Base-by-base conservation (phyloP, 2,888 invertebrate genomes). In the Ennomos quercinarius region DNA sequence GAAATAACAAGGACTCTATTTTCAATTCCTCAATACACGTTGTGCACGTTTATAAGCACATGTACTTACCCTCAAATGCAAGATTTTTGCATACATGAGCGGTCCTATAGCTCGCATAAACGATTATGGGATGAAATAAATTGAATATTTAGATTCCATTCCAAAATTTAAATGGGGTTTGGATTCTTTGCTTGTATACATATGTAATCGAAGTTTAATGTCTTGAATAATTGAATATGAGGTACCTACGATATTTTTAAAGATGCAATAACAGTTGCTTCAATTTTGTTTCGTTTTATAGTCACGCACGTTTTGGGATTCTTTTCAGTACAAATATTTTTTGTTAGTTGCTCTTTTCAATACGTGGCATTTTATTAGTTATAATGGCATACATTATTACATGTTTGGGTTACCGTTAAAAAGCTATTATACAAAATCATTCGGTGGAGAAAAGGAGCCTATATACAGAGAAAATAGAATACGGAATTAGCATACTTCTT, bases 1-100 rank as follows among this genome's bases (percentile, higher is more conserved):
- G 81, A 90, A 89, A 91, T 91, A 91, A 91, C 90, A 91, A 91
- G 90, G 86, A 86, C 83, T 83, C 89, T 89, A 90, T 88, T 91
- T 90, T 90, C 89, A 88, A 89, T 90, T 89, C 86, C 82, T 86
- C 81, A 77, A 84, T 80, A 57, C 62, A 37, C 10, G 39, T 49
- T 46, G 6, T 27, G 17, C 43, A 43, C 44, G 10, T 34, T 12
- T 52, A 77, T 80, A 80, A 80, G 78, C 78, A 74, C 73, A 77
- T 78, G 79, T 77, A 80, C 27, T 27, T 27, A 27, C 82, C 83
- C 84, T 80, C 74, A 83, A 84, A 81, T 83, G 82, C 83, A 84
- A 79, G 77, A 80, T 80, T 84, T 82, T 81, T 82, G 83, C 83
- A 85, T 83, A 78, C 74, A 71, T 74, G 72, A 82, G 77, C 80